These are phyloP conservation scores for Magallana ariakensis DNA, from an alignment of 1,140 invertebrate species.

Conservation along the genomic window DNA sequence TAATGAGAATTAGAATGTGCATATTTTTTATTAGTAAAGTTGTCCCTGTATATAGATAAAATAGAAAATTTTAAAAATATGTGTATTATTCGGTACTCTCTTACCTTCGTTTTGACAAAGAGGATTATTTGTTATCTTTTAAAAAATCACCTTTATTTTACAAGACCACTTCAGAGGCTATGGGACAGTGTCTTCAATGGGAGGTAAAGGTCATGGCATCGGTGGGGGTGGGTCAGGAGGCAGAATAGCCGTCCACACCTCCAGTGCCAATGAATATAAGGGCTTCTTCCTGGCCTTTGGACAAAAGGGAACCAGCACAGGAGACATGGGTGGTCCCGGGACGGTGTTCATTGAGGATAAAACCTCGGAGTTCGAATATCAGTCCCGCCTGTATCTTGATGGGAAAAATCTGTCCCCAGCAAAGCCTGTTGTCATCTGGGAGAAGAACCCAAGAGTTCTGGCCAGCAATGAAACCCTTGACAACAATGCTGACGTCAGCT, in stretches of 20 bases:
- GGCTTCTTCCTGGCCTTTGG: slow-evolving; percentile 64
- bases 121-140: too few species aligned
- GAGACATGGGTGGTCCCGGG: slow-evolving; percentile 69
- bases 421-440: slow-evolving; percentile 67
- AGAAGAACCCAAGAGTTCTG: slow-evolving; percentile 63
- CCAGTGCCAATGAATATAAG: slow-evolving; percentile 65
- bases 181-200: slow-evolving; percentile 66
- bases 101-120: too few species aligned
- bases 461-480: slow-evolving; percentile 55
- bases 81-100: too few species aligned
- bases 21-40: too few species aligned
- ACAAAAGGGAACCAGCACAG: slow-evolving; percentile 51
- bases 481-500: slow-evolving; percentile 66
- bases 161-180: slow-evolving; percentile 69
- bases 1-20: too few species aligned
- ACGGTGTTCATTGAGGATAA: slow-evolving; percentile 72
- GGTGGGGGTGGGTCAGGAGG: slow-evolving; percentile 71
- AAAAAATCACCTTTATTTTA: background rate
- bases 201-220: slow-evolving; percentile 60
- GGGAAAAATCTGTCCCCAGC: slow-evolving; percentile 57
- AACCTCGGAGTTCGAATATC: slow-evolving; percentile 55
- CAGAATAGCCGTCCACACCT: slow-evolving; percentile 66
- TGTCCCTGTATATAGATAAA: too few species aligned
- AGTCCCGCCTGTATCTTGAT: slow-evolving; percentile 70
- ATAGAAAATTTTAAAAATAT: too few species aligned